These are phyloP conservation scores for Trichoplax adhaerens DNA, from an alignment of 37 sponge, comb jelly and placozoan species.

Conservation along the genomic window DNA sequence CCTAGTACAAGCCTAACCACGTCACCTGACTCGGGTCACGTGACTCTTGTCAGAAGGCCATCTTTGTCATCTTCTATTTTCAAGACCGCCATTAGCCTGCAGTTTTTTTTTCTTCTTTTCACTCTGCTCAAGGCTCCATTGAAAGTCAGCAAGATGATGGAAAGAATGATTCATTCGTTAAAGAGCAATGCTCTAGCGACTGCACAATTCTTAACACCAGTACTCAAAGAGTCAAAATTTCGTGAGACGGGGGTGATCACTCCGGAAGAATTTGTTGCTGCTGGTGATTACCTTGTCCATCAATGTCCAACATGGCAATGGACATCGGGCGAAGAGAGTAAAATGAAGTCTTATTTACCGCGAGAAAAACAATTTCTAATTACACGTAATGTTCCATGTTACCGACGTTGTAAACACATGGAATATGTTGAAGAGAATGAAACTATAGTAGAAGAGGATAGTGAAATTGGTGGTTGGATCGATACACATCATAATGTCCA, in stretches of 20 bases:
- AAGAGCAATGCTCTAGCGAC: conserved; percentile 36
- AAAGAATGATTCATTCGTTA: conserved; percentile 34
- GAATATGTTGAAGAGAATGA: conserved; percentile 49
- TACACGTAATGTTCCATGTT: conserved; percentile 95
- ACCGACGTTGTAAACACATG: conserved; percentile 74
- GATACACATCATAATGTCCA: conserved; percentile 75
- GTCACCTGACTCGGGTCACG: no score
- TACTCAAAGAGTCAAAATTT: conserved; percentile 84
- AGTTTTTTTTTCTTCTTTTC: not conserved
- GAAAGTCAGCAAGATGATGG: conserved; percentile 21
- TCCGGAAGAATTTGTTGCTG: conserved; percentile 92
- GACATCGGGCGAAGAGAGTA: conserved; percentile 41
- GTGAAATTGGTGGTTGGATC: conserved; percentile 94
- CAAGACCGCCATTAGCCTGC: no score
- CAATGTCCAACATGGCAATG: conserved; percentile 98
- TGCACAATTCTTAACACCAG: conserved; percentile 46
- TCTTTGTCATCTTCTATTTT: no score
- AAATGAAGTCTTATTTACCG: conserved; percentile 59
- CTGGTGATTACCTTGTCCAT: conserved; percentile 87
- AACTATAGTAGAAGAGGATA: conserved; percentile 51
- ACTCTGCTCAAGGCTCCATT: not conserved
- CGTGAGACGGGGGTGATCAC: conserved; percentile 86
- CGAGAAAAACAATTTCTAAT: conserved; percentile 79
- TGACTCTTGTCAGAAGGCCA: no score
- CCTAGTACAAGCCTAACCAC: no score